Evolutionary conservation across 2,888 invertebrate genomes (phyloP).

Genomic region (Busseola fusca): DNA sequence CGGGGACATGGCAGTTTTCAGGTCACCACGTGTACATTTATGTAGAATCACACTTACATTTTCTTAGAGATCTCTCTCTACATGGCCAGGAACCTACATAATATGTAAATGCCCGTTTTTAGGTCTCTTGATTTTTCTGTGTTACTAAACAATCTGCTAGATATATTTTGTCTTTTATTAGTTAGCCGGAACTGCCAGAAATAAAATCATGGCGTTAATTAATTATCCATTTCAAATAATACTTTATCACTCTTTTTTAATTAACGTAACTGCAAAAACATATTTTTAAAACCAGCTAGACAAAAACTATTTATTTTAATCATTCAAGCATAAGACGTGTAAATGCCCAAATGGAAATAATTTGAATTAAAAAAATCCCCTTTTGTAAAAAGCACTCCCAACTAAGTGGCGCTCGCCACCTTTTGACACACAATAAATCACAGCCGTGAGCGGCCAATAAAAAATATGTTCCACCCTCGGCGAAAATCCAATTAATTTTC

Average conservation of each 20-base stretch:
- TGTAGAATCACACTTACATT: conserved; percentile 21
- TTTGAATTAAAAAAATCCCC: conserved; percentile 77
- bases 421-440: conserved; percentile 89
- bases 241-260: conserved; percentile 12
- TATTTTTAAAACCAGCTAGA: conserved; percentile 9
- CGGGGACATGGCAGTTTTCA: conserved; percentile 25
- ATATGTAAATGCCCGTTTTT: neutral
- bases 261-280: conserved; percentile 11
- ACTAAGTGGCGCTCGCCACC: conserved; percentile 88
- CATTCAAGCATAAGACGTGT: conserved; percentile 53
- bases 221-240: conserved; percentile 14
- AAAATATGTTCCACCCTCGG: conserved; percentile 89
- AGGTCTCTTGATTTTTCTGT: neutral
- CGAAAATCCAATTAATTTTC: conserved; percentile 89
- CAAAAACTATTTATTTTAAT: conserved; percentile 53
- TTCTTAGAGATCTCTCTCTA: neutral
- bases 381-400: conserved; percentile 82
- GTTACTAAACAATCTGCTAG: conserved; percentile 8
- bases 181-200: neutral
- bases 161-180: neutral
- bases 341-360: conserved; percentile 70
- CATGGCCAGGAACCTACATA: conserved; percentile 8
- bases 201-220: conserved; percentile 28
- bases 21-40: conserved; percentile 30
- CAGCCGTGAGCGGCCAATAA: conserved; percentile 87